phyloP scores from a whole-genome alignment of 2,888 invertebrate species.

The Drosophila kuntzei region DNA sequence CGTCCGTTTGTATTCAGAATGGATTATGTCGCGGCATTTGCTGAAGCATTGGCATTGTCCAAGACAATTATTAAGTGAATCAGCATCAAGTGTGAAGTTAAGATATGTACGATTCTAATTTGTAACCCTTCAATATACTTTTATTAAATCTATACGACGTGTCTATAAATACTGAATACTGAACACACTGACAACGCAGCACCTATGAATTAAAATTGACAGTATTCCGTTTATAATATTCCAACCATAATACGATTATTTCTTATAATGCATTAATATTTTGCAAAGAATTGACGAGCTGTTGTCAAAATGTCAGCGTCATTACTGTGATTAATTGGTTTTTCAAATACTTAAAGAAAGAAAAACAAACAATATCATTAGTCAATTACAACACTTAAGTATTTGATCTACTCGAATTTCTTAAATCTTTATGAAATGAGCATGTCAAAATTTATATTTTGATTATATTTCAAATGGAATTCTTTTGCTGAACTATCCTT shows the following conservation, averaged over 20 bases:
- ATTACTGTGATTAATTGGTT: slow-evolving; percentile 9
- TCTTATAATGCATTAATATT: background rate
- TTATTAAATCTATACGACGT: background rate
- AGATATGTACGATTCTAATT: slow-evolving; percentile 3
- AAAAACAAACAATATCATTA: slow-evolving; percentile 2
- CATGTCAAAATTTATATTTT: background rate
- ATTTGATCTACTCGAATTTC: background rate
- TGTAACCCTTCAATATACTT: background rate
- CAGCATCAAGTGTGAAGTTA: background rate
- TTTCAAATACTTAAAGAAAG: background rate
- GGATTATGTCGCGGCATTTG: slow-evolving; percentile 24
- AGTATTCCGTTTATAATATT: background rate
- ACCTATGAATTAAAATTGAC: slow-evolving; percentile 5
- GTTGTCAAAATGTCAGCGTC: slow-evolving; percentile 11
- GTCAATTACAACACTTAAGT: background rate
- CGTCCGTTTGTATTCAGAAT: slow-evolving; percentile 11
- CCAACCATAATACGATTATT: background rate
- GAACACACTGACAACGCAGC: background rate
- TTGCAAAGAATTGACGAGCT: background rate
- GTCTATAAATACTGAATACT: background rate
- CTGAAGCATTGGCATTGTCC: slow-evolving; percentile 25
- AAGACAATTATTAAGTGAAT: slow-evolving; percentile 24
- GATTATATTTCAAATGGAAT: slow-evolving; percentile 5
- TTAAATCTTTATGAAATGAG: background rate
- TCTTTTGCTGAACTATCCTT: slow-evolving; percentile 70